Evolutionary conservation across 1,140 invertebrate genomes (phyloP).

Genomic region (Spodoptera litura): DNA sequence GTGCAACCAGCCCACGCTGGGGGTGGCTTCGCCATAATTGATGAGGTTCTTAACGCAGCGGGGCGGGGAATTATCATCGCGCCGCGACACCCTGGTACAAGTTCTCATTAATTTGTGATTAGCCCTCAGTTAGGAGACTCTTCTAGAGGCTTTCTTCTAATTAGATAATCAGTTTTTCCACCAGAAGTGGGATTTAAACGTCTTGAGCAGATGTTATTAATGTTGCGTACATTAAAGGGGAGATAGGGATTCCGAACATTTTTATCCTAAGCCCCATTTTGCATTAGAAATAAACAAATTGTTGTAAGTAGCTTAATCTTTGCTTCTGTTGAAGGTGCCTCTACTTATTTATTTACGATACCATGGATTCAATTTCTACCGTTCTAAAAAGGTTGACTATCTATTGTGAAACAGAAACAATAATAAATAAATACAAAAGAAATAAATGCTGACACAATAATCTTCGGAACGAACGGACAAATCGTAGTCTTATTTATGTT

Average conservation of each 20-base stretch:
- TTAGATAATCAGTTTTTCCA: slow-evolving; percentile 79
- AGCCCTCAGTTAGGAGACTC: slow-evolving; percentile 77
- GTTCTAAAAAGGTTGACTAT: not conserved
- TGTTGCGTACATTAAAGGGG: slow-evolving; percentile 46
- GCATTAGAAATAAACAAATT: slow-evolving; percentile 1
- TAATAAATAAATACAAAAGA: slow-evolving; percentile 14
- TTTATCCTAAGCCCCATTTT: slow-evolving; percentile 8
- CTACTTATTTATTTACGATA: not conserved
- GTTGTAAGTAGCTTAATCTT: slow-evolving; percentile 1
- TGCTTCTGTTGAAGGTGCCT: slow-evolving; percentile 3
- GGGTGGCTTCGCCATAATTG: slow-evolving; percentile 80
- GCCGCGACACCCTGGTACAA: slow-evolving; percentile 79
- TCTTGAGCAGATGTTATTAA: slow-evolving; percentile 59
- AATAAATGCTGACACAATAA: slow-evolving; percentile 17
- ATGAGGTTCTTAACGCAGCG: slow-evolving; percentile 84
- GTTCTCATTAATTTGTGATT: slow-evolving; percentile 85
- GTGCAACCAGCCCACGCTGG: slow-evolving; percentile 69
- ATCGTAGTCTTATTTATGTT: slow-evolving; percentile 43
- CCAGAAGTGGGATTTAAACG: slow-evolving; percentile 61
- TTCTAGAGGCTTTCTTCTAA: slow-evolving; percentile 76
- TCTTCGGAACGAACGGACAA: slow-evolving; percentile 34
- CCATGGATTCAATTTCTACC: not conserved
- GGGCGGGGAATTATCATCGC: slow-evolving; percentile 82
- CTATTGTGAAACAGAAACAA: not conserved
- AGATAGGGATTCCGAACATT: slow-evolving; percentile 26